Evolutionary conservation across 2,797 vertebrate species (phyloP).

Genomic region (Poeciliopsis turneri): DNA sequence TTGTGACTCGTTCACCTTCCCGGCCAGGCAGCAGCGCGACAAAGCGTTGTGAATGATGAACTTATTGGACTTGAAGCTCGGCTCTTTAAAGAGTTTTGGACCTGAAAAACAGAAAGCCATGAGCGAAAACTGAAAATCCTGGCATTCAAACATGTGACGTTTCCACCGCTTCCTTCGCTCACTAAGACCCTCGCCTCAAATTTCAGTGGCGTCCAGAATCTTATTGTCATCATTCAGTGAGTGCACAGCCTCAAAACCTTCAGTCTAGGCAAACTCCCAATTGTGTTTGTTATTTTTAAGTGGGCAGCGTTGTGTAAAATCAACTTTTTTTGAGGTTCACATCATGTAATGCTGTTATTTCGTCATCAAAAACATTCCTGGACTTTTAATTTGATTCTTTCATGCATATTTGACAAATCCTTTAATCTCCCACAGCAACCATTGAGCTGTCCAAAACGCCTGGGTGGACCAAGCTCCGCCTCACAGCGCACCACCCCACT

Average conservation of each 20-base stretch:
- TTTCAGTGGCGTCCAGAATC: not conserved
- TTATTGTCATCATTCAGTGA: not conserved
- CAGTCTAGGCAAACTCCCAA: not conserved
- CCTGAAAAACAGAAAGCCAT: slow-evolving; percentile 68
- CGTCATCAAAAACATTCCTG: too few relatives aligned
- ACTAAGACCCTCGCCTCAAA: not conserved
- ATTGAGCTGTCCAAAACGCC: too few relatives aligned
- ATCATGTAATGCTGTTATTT: too few relatives aligned
- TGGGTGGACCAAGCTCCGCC: too few relatives aligned
- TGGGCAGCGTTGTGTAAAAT: too few relatives aligned
- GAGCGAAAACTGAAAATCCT: not conserved
- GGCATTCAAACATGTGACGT: not conserved
- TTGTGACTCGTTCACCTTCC: slow-evolving; percentile 90
- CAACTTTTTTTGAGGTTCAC: too few relatives aligned
- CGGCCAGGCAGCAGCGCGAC: slow-evolving; percentile 91
- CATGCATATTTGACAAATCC: too few relatives aligned
- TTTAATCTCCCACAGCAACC: too few relatives aligned
- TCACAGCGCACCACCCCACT: too few relatives aligned
- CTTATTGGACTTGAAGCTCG: slow-evolving; percentile 94
- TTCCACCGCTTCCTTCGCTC: not conserved
- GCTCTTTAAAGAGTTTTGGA: slow-evolving; percentile 91
- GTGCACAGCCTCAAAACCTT: not conserved
- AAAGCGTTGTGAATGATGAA: slow-evolving; percentile 93
- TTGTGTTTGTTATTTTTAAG: not conserved
- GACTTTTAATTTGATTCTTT: too few relatives aligned